phyloP scores from a whole-genome alignment of 2,797 vertebrate genomes.

The Smutsia gigantea region DNA sequence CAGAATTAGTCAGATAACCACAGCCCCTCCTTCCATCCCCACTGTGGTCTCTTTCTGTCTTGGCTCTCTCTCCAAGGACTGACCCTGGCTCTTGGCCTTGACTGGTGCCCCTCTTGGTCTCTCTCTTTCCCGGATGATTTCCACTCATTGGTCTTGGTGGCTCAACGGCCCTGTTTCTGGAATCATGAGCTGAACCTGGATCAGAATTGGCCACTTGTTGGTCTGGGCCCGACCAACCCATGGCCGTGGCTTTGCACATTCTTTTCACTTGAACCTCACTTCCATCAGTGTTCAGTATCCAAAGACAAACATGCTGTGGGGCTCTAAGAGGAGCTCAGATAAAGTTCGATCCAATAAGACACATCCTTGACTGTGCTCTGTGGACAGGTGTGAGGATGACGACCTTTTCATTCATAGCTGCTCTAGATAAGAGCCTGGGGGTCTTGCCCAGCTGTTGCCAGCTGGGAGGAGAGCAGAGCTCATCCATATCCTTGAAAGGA shows the following conservation, averaged over 20 bases:
- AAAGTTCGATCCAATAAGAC: neutral
- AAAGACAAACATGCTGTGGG: neutral
- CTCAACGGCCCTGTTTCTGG: neutral
- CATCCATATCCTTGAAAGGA: slow-evolving; percentile 40
- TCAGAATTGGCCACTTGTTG: neutral
- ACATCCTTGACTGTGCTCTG: neutral
- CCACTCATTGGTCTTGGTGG: neutral
- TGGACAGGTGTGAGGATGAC: neutral
- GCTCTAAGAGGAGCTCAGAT: neutral
- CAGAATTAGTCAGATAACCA: neutral
- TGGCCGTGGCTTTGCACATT: neutral
- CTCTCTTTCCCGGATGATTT: neutral
- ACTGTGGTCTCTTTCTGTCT: neutral
- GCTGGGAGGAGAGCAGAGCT: slow-evolving; percentile 3
- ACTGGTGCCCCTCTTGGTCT: neutral
- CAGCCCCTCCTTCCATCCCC: accelerated
- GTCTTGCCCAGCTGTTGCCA: slow-evolving; percentile 26
- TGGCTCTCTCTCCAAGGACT: neutral
- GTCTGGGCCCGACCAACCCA: neutral
- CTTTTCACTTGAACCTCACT: neutral
- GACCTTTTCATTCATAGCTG: neutral
- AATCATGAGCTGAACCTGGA: neutral
- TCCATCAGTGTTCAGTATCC: neutral
- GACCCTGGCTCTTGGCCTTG: neutral
- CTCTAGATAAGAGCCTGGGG: neutral